These are phyloP conservation scores for Resseliella maxima DNA, from an alignment of 2,888 invertebrate species.

Conservation along the genomic window DNA sequence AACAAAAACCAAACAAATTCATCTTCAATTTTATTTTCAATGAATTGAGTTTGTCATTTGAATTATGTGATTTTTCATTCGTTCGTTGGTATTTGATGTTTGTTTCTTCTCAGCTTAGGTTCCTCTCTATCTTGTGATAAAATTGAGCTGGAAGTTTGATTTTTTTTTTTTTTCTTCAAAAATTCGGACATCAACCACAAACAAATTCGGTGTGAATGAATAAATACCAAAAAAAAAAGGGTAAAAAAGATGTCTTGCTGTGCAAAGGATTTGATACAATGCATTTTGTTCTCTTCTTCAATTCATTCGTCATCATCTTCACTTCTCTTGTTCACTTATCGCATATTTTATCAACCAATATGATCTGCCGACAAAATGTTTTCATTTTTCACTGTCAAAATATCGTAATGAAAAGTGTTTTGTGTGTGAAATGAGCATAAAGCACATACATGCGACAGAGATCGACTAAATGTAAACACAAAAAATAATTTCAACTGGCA, in stretches of 20 bases:
- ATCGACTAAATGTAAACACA: no score
- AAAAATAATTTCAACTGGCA: background rate
- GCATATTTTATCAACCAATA: background rate
- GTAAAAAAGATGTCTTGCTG: constrained; percentile 15
- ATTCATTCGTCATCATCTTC: constrained; percentile 4
- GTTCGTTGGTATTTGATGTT: no score
- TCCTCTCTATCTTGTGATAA: background rate
- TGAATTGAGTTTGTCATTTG: background rate
- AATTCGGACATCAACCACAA: background rate
- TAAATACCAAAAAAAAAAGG: background rate
- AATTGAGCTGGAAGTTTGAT: background rate
- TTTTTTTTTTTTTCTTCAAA: background rate
- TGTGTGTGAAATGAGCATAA: background rate
- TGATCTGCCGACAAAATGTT: background rate
- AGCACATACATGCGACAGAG: background rate
- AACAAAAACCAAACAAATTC: background rate
- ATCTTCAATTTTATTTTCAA: background rate
- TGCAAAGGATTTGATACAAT: background rate
- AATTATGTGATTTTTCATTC: no score
- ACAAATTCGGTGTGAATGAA: background rate
- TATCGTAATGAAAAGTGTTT: background rate
- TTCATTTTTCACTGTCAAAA: background rate
- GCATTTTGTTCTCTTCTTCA: background rate
- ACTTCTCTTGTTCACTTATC: constrained; percentile 12
- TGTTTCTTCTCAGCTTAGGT: no score